These are phyloP conservation scores for Plectropomus leopardus DNA, from an alignment of 2,113 vertebrate species.

Conservation along the genomic window DNA sequence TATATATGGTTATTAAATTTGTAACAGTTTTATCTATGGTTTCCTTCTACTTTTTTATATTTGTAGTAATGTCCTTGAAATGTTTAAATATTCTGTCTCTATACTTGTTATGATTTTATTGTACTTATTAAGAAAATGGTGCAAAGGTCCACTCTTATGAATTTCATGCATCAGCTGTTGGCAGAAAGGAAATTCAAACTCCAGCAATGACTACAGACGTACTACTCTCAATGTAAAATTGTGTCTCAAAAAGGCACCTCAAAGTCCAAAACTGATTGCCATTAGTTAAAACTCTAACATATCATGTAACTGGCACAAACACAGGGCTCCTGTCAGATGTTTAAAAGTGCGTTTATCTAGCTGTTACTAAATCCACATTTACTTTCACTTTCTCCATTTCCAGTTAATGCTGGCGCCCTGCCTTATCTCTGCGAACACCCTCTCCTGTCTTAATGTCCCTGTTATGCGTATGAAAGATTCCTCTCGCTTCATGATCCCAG, in stretches of 20 bases:
- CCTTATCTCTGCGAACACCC: neutral
- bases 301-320: neutral
- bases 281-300: neutral
- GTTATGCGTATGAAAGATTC: neutral
- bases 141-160: neutral
- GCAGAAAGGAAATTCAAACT: neutral
- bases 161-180: neutral
- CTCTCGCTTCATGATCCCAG: neutral
- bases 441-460: neutral
- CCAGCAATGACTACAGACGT: neutral
- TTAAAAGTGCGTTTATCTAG: neutral
- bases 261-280: neutral
- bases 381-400: neutral
- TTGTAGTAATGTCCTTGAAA: neutral
- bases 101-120: constrained; percentile 11
- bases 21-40: neutral
- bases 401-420: neutral
- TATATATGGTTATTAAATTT: neutral
- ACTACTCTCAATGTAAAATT: neutral
- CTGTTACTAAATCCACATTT: neutral
- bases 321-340: neutral
- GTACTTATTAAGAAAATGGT: neutral
- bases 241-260: neutral
- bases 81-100: neutral
- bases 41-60: neutral